Evolutionary conservation across 2,113 vertebrate genomes (phyloP).

Genomic region (Ovis aries): DNA sequence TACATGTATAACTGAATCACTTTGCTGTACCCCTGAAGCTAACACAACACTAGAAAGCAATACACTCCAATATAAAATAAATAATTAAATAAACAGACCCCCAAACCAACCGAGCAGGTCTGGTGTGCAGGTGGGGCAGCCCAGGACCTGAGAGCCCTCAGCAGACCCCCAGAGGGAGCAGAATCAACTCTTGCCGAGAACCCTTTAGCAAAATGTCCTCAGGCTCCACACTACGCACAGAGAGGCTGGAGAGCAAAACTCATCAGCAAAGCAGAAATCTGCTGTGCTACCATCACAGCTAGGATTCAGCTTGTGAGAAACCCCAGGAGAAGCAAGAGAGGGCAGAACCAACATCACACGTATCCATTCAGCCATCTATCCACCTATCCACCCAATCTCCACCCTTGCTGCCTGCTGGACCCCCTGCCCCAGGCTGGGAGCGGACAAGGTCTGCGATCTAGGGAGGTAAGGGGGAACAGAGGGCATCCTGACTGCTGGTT

Average conservation of each 20-base stretch:
- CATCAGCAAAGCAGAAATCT: not conserved
- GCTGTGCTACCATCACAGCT: fast-evolving
- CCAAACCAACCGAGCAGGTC: not conserved
- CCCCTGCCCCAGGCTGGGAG: not conserved
- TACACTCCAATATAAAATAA: not conserved
- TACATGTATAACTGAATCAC: not conserved
- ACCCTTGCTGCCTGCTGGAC: too few species aligned
- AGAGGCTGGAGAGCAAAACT: not conserved
- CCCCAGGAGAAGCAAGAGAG: not conserved
- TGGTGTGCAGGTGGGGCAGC: not conserved
- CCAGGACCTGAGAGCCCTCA: not conserved
- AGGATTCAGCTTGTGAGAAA: not conserved
- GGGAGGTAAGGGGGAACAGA: not conserved
- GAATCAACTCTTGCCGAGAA: not conserved
- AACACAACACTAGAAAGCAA: not conserved
- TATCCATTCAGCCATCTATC: not conserved
- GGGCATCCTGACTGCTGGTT: not conserved
- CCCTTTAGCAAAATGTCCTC: not conserved
- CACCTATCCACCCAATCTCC: too few species aligned
- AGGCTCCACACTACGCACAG: not conserved
- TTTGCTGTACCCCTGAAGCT: not conserved
- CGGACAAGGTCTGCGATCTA: not conserved
- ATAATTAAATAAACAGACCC: not conserved
- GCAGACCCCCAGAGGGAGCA: too few species aligned
- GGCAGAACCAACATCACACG: not conserved